These are phyloP conservation scores for Cerastis leucographa DNA, from an alignment of 2,888 invertebrate species.

Conservation along the genomic window DNA sequence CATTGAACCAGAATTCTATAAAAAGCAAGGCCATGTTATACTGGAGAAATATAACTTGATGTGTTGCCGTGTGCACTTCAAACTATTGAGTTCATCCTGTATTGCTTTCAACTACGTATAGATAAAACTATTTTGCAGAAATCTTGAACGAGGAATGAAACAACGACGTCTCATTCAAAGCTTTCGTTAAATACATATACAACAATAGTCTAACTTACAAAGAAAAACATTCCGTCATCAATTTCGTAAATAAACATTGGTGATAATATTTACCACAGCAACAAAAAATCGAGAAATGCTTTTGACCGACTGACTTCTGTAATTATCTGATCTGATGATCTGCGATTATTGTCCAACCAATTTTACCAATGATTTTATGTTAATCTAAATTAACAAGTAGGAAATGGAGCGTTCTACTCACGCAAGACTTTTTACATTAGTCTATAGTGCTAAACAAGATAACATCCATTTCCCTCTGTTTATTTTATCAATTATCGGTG, in stretches of 20 bases:
- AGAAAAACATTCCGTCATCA: neutral
- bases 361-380: neutral
- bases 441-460: slow-evolving; percentile 16
- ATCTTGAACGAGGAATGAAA: neutral
- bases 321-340: slow-evolving; percentile 15
- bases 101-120: neutral
- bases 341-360: slow-evolving; percentile 18
- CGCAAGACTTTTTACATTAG: neutral
- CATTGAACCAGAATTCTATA: no score
- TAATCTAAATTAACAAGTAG: slow-evolving; percentile 20
- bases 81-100: neutral
- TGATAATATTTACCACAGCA: neutral
- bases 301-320: slow-evolving; percentile 23
- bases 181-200: neutral
- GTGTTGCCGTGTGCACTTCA: neutral
- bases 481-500: slow-evolving; percentile 20
- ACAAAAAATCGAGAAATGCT: neutral
- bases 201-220: neutral
- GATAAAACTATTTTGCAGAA: neutral
- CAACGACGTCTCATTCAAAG: neutral
- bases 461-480: slow-evolving; percentile 8
- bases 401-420: slow-evolving; percentile 19
- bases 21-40: no score
- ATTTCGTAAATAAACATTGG: neutral
- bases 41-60: no score